Conservation (phyloP, 2,888 invertebrate species). For the Lasioglossum morio region DNA sequence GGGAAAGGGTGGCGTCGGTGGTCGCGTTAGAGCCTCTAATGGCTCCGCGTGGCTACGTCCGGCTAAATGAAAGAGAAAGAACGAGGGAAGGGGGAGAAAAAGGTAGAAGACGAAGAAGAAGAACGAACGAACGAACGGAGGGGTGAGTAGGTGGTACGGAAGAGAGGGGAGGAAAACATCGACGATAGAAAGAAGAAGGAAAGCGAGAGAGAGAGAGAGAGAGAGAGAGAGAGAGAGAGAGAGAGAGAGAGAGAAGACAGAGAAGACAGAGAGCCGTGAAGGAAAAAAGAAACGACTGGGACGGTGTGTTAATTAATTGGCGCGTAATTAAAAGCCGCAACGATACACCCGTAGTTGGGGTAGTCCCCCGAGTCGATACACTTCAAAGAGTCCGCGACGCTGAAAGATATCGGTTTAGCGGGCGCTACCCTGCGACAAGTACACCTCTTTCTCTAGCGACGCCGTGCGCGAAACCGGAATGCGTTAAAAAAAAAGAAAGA, state of each 20-base stretch:
- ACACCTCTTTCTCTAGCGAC: not conserved
- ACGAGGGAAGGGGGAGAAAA: constrained; percentile 1
- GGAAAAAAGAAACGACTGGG: constrained; percentile 48
- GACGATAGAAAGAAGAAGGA: not conserved
- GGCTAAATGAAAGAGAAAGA: constrained; percentile 51
- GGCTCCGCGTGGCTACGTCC: constrained; percentile 69
- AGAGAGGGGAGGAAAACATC: constrained; percentile 6
- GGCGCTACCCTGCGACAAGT: constrained; percentile 54
- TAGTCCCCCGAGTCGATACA: constrained; percentile 51
- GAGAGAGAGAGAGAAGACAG: no score
- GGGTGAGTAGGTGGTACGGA: not conserved
- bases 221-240: not conserved
- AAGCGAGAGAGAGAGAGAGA: no score
- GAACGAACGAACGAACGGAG: not conserved
- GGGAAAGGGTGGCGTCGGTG: constrained; percentile 52
- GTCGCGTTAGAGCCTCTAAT: constrained; percentile 71
- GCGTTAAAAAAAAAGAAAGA: constrained; percentile 22
- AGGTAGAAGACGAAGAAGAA: constrained; percentile 5
- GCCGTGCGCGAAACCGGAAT: constrained; percentile 26
- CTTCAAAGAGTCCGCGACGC: constrained; percentile 62
- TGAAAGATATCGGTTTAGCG: constrained; percentile 55
- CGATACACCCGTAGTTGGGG: constrained; percentile 66
- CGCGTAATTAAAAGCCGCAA: constrained; percentile 80
- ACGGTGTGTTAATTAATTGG: constrained; percentile 80
- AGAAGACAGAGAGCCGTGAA: not conserved